Percentiles rank a stretch among this genome's conserved stretches.
phyloP scores from a whole-genome alignment of 2,113 vertebrate species.

The Colossoma macropomum region DNA sequence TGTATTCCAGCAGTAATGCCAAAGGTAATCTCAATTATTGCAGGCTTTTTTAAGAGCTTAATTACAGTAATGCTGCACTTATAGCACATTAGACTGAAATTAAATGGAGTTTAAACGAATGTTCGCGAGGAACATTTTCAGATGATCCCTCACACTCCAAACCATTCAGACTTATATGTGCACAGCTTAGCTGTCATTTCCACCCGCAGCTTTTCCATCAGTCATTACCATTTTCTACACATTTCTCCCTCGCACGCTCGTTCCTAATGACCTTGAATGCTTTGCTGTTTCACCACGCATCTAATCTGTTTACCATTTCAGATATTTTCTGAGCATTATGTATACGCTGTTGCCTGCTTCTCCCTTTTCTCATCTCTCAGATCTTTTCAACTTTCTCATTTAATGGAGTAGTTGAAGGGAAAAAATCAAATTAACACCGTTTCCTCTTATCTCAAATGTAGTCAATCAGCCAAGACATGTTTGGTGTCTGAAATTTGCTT shows the following conservation, averaged over 20 bases:
- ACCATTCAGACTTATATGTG: background rate
- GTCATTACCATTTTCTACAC: background rate
- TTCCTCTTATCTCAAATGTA: background rate
- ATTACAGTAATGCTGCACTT: conserved; percentile 9
- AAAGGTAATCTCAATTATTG: conserved; percentile 13
- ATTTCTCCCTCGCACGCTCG: background rate
- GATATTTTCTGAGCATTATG: background rate
- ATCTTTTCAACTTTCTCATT: background rate
- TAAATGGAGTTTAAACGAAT: conserved; percentile 16
- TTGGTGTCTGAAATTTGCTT: background rate
- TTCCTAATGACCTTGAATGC: background rate
- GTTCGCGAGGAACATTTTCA: conserved; percentile 27
- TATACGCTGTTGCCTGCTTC: background rate
- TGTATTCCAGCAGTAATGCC: conserved; percentile 20
- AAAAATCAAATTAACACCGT: background rate
- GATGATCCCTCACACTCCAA: conserved; percentile 3
- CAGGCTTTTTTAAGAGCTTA: conserved; percentile 1
- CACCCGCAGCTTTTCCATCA: background rate
- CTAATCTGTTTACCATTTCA: background rate
- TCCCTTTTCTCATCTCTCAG: background rate
- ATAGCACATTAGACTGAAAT: conserved; percentile 14
- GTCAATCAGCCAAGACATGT: background rate
- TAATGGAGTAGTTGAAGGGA: background rate
- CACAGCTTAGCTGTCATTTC: background rate
- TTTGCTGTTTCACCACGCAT: background rate